Percentiles rank a stretch among this genome's conserved stretches.
Evolutionary conservation across 2,888 invertebrate species (phyloP).

Genomic region (Lysandra coridon): DNA sequence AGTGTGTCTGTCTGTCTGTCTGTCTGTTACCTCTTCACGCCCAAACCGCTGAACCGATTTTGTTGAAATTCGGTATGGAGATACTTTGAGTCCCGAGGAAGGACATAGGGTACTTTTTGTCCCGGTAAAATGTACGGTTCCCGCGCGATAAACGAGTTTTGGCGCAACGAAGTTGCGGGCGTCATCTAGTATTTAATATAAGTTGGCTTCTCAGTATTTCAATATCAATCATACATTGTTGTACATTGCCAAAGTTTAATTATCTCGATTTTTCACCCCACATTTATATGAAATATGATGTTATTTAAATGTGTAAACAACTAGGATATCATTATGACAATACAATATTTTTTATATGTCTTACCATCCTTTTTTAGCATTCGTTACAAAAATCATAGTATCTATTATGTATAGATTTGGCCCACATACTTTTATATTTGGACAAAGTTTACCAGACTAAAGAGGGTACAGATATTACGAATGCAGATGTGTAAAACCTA

Average conservation of each 20-base stretch:
- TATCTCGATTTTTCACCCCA: not conserved
- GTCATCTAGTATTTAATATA: not conserved
- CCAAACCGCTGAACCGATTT: no score
- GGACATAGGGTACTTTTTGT: no score
- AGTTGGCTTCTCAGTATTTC: conserved; percentile 4
- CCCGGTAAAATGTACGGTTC: no score
- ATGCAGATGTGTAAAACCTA: conserved; percentile 4
- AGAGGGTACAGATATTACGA: not conserved
- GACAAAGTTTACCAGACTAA: not conserved
- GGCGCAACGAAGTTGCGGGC: no score
- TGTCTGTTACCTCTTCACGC: no score
- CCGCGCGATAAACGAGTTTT: no score
- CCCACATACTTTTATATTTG: not conserved
- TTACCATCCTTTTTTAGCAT: not conserved
- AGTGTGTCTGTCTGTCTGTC: no score
- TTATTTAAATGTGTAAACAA: not conserved
- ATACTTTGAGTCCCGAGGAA: no score
- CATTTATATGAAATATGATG: not conserved
- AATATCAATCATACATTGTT: not conserved
- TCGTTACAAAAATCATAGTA: not conserved
- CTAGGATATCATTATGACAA: not conserved
- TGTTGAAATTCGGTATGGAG: no score
- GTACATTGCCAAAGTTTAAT: not conserved
- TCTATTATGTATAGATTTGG: no score
- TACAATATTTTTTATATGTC: not conserved